These are phyloP conservation scores for Nematolebias whitei DNA, from an alignment of 2,113 vertebrate genomes.

Conservation along the genomic window DNA sequence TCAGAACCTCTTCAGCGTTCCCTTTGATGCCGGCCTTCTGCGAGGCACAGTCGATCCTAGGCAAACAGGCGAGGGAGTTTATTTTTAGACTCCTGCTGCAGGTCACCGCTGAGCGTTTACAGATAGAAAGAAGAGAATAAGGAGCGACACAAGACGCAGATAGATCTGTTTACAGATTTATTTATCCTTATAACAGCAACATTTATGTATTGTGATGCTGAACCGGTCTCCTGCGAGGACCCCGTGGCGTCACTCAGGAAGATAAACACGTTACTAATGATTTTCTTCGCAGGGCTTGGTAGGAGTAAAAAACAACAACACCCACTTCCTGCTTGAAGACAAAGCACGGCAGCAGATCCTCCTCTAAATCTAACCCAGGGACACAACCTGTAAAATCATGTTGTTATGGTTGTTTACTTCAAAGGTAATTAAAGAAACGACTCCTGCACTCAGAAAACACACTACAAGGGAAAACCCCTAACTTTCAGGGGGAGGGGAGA, in stretches of 20 bases:
- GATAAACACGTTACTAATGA: slow-evolving; percentile 37
- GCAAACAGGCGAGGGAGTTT: slow-evolving; percentile 22
- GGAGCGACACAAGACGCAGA: slow-evolving; percentile 12
- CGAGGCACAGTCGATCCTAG: slow-evolving; percentile 18
- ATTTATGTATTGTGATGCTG: slow-evolving; percentile 2
- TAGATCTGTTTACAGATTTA: neutral
- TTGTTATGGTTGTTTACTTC: slow-evolving; percentile 13
- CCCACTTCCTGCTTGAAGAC: slow-evolving; percentile 18
- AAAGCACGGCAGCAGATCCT: slow-evolving; percentile 19
- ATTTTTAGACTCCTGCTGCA: slow-evolving; percentile 22
- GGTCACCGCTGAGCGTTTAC: slow-evolving; percentile 17
- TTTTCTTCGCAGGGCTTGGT: slow-evolving; percentile 13
- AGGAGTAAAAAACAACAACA: neutral
- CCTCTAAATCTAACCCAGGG: slow-evolving; percentile 23
- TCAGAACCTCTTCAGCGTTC: neutral
- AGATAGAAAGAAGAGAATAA: slow-evolving; percentile 19
- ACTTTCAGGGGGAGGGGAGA: neutral
- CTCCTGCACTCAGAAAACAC: neutral
- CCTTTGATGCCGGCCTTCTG: slow-evolving; percentile 4
- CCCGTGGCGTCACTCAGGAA: slow-evolving; percentile 6
- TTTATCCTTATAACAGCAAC: neutral
- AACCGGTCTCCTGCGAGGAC: slow-evolving; percentile 1
- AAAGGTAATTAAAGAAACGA: slow-evolving; percentile 19
- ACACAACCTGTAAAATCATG: neutral
- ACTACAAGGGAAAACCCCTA: neutral